phyloP scores from a whole-genome alignment of 2,113 vertebrate species.

The Mustelus asterias region DNA sequence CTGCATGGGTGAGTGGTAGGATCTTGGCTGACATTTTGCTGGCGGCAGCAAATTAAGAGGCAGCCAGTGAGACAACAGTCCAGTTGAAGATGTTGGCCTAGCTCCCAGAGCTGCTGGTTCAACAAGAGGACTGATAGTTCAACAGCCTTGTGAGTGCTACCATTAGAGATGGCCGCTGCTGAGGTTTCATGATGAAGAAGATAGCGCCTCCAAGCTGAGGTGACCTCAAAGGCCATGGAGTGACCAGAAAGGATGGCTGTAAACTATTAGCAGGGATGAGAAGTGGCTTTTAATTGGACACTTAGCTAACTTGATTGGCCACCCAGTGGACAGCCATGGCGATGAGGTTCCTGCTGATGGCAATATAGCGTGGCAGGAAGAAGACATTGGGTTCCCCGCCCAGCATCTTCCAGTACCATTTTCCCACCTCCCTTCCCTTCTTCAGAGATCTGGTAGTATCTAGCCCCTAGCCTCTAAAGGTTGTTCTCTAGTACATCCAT shows the following conservation, averaged over 20 bases:
- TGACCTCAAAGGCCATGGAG: not conserved
- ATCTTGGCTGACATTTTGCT: not conserved
- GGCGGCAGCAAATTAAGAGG: not conserved
- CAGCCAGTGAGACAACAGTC: not conserved
- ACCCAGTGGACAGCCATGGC: not conserved
- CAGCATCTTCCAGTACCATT: not conserved
- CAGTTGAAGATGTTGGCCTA: not conserved
- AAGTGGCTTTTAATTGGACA: not conserved
- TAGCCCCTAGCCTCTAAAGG: not conserved
- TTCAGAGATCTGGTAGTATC: not conserved
- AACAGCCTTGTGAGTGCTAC: no score
- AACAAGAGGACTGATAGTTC: not conserved
- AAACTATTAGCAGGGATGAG: not conserved
- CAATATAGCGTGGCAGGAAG: not conserved
- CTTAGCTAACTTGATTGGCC: not conserved
- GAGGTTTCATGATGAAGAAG: not conserved
- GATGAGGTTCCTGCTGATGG: not conserved
- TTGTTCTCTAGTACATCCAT: not conserved
- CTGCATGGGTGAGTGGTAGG: not conserved
- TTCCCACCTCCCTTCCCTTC: not conserved
- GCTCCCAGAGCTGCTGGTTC: no score
- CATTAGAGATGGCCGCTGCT: not conserved
- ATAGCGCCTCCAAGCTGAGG: not conserved
- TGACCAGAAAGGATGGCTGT: not conserved
- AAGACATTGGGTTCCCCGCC: not conserved